Conservation (phyloP, 1,140 invertebrate species). For the Campoletis sonorensis region DNA sequence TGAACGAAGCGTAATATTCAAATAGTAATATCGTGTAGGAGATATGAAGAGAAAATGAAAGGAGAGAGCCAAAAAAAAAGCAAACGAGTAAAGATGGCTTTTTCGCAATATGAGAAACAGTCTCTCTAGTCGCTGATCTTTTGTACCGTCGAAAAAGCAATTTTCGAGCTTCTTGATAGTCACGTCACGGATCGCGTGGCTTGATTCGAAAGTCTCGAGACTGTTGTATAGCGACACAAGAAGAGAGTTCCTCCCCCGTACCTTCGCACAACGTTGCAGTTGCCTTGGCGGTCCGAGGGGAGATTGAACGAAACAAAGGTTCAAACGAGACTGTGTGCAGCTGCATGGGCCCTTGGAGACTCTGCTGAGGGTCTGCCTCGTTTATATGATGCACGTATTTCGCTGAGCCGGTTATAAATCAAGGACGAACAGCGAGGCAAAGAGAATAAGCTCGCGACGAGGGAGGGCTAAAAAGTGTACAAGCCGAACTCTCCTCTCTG, state of each 20-base stretch:
- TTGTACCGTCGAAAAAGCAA: constrained; percentile 48
- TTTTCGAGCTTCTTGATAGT: constrained; percentile 56
- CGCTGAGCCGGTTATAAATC: constrained; percentile 46
- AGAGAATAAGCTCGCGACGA: background rate
- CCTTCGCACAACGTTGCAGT: constrained; percentile 36
- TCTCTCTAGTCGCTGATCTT: background rate
- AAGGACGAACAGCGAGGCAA: background rate
- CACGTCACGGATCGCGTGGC: constrained; percentile 41
- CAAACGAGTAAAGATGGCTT: constrained; percentile 47
- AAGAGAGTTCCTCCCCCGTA: background rate
- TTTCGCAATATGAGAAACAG: constrained; percentile 35
- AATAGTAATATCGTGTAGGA: constrained; percentile 53
- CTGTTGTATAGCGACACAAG: background rate
- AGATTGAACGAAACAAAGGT: constrained; percentile 57
- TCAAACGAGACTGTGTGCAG: constrained; percentile 48
- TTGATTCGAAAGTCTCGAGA: constrained; percentile 47
- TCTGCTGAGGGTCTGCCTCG: constrained; percentile 21
- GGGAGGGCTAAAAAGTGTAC: background rate
- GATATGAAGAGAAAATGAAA: background rate
- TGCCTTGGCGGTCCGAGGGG: constrained; percentile 23
- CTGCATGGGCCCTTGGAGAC: constrained; percentile 50
- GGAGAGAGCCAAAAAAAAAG: background rate
- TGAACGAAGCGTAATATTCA: background rate
- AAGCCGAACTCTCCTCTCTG: background rate
- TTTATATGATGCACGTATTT: constrained; percentile 54